These are phyloP conservation scores for Linyphia triangularis DNA, from an alignment of 2,888 invertebrate species.

Conservation along the genomic window DNA sequence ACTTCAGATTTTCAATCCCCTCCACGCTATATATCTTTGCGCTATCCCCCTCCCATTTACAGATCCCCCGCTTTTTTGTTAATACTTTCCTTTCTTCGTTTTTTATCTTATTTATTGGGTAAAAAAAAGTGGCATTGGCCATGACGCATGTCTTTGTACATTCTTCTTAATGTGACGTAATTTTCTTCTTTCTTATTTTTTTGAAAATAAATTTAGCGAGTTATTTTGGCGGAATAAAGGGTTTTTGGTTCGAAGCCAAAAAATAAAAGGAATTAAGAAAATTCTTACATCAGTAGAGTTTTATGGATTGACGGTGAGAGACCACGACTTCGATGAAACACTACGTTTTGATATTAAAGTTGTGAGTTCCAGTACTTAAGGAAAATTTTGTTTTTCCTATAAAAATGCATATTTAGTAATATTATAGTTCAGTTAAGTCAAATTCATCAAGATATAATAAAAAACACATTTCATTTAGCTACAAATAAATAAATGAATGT, in stretches of 20 bases:
- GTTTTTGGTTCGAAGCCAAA: background rate
- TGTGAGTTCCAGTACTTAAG: no score
- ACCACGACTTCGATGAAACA: no score
- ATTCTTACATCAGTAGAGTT: background rate
- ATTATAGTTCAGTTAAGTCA: no score
- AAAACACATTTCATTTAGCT: no score
- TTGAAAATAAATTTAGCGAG: background rate
- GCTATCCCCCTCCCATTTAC: background rate
- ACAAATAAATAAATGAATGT: no score
- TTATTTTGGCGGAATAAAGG: background rate
- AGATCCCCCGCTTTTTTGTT: background rate
- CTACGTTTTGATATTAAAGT: no score
- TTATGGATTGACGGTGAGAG: background rate
- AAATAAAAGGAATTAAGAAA: background rate
- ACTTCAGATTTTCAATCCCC: constrained; percentile 66
- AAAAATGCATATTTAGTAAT: no score
- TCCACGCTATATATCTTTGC: constrained; percentile 45
- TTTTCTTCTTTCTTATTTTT: background rate
- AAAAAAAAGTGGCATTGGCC: constrained; percentile 15
- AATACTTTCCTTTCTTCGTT: background rate
- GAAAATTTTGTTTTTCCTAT: no score
- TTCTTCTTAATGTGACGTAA: constrained; percentile 32
- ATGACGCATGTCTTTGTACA: constrained; percentile 38
- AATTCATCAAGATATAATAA: no score
- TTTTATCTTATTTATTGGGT: background rate